Conservation (phyloP, 2,888 invertebrate species). For the Urechis unicinctus region DNA sequence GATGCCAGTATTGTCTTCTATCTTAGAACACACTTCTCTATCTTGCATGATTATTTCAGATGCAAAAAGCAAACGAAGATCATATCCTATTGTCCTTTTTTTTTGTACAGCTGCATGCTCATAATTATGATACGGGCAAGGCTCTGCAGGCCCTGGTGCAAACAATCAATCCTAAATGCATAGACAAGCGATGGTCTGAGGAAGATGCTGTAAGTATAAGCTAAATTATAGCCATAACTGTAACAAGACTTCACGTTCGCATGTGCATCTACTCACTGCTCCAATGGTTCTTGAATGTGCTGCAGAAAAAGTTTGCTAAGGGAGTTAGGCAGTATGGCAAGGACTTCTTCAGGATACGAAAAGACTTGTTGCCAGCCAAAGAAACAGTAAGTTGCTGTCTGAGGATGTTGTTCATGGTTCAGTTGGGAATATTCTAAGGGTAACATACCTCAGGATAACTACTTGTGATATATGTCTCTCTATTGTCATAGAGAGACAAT, state of each 20-base stretch:
- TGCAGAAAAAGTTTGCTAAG: slow-evolving; percentile 88
- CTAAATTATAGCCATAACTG: too few species aligned
- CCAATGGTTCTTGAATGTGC: not conserved
- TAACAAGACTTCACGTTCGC: not conserved
- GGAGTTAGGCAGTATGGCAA: slow-evolving; percentile 97
- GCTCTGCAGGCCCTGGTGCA: slow-evolving; percentile 94
- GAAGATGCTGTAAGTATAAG: slow-evolving; percentile 75
- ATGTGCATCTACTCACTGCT: not conserved
- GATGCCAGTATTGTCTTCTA: too few species aligned
- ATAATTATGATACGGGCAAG: slow-evolving; percentile 91
- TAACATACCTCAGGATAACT: too few species aligned
- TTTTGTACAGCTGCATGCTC: slow-evolving; percentile 74
- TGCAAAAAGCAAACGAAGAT: too few species aligned
- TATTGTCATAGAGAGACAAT: not conserved
- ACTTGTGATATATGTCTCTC: not conserved
- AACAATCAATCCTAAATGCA: slow-evolving; percentile 92
- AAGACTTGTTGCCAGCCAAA: slow-evolving; percentile 92
- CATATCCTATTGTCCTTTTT: too few species aligned
- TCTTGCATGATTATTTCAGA: too few species aligned
- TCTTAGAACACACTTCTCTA: too few species aligned
- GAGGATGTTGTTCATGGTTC: too few species aligned
- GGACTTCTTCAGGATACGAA: slow-evolving; percentile 95
- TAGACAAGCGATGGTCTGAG: slow-evolving; percentile 96
- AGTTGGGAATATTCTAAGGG: too few species aligned
- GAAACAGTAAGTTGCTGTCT: slow-evolving; percentile 66